Conservation (phyloP, 2,113 vertebrate species). For the Malurus alboscapulatus region DNA sequence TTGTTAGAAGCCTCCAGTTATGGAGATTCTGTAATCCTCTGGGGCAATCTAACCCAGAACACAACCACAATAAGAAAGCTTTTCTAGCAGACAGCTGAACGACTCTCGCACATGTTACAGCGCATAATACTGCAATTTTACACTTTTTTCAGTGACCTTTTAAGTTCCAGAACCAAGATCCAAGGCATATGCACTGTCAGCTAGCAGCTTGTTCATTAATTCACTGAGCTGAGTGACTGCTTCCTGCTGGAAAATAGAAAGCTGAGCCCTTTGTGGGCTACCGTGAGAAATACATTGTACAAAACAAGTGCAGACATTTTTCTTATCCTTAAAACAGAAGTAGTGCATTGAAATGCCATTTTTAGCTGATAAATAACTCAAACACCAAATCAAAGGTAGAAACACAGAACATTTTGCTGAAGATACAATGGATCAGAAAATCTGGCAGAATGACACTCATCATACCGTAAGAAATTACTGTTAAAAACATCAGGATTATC, state of each 20-base stretch:
- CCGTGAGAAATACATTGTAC: background rate
- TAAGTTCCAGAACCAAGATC: background rate
- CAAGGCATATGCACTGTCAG: background rate
- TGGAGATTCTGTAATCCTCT: background rate
- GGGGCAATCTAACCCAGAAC: background rate
- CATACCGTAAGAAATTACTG: background rate
- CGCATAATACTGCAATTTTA: background rate
- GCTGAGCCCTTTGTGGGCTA: background rate
- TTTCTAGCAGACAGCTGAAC: background rate
- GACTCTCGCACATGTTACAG: background rate
- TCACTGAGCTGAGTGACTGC: background rate
- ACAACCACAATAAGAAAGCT: background rate
- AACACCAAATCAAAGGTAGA: background rate
- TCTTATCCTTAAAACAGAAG: background rate
- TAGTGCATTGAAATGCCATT: background rate
- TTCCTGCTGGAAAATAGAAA: background rate
- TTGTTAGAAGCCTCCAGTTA: conserved; percentile 4
- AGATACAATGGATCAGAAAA: background rate
- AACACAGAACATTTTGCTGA: background rate
- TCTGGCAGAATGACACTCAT: background rate
- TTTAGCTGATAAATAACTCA: background rate
- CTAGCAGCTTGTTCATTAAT: background rate
- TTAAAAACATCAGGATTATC: background rate
- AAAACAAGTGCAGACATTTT: background rate
- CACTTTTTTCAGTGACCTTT: background rate